Percentiles rank a stretch among this genome's conserved stretches.
Conservation (phyloP, 2,888 invertebrate species). For the Pseudoips prasinana region DNA sequence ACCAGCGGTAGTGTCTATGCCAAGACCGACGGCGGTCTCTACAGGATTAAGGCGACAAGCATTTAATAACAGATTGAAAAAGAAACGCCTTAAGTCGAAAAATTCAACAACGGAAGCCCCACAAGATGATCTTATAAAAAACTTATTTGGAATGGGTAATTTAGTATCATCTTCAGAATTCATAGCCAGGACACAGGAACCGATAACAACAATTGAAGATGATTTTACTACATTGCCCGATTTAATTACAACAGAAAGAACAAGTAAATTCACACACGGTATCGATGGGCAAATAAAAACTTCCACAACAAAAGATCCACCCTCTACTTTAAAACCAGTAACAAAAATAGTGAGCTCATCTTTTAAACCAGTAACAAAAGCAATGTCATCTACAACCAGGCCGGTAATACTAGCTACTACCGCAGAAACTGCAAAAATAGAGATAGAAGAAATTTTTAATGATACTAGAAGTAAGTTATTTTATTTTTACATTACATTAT, state of each 20-base stretch:
- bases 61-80: conserved; percentile 60
- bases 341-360: conserved; percentile 1
- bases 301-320: conserved; percentile 25
- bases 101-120: conserved; percentile 61
- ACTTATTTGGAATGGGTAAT: conserved; percentile 58
- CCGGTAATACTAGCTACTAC: conserved; percentile 37
- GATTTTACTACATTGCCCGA: conserved; percentile 54
- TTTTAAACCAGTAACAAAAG: conserved; percentile 13
- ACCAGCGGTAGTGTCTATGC: conserved; percentile 31
- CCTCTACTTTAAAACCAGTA: conserved; percentile 29
- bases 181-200: conserved; percentile 54
- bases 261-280: conserved; percentile 34
- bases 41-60: conserved; percentile 56
- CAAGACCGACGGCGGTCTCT: conserved; percentile 42
- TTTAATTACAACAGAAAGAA: conserved; percentile 53
- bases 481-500: too few species aligned
- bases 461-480: conserved; percentile 74
- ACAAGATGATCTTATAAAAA: conserved; percentile 53
- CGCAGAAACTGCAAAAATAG: conserved; percentile 79
- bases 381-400: conserved; percentile 30
- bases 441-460: conserved; percentile 85
- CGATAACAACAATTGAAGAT: conserved; percentile 34
- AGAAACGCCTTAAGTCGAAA: conserved; percentile 63
- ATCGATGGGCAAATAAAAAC: conserved; percentile 29
- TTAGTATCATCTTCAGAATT: conserved; percentile 70